Evolutionary conservation across 2,113 vertebrate species (phyloP).

Genomic region (Galbula dea): DNA sequence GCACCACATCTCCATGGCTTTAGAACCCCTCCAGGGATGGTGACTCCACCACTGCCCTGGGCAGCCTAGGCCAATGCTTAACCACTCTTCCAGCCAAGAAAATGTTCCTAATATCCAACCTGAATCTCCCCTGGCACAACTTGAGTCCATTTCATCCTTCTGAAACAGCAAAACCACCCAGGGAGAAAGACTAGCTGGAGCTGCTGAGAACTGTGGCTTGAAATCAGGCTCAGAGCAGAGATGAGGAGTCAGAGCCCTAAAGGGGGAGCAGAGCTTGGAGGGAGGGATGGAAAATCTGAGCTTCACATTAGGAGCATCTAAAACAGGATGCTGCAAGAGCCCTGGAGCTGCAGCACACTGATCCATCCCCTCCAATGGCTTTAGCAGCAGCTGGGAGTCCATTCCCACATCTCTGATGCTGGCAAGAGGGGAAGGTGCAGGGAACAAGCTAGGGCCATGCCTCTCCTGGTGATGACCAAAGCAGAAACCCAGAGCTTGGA

Average conservation of each 20-base stretch:
- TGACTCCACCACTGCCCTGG: too few species aligned
- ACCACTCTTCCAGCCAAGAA: too few species aligned
- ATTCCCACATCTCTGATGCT: neutral
- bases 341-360: neutral
- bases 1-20: too few species aligned
- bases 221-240: rapidly evolving
- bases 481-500: neutral
- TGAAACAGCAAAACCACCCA: neutral
- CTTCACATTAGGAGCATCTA: neutral
- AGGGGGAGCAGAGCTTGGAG: neutral
- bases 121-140: too few species aligned
- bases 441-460: rapidly evolving
- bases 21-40: too few species aligned
- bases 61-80: too few species aligned
- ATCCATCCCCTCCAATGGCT: neutral
- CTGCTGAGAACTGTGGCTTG: neutral
- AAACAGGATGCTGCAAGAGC: neutral
- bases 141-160: too few species aligned
- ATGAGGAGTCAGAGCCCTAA: neutral
- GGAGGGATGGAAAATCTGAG: neutral
- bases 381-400: rapidly evolving
- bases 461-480: neutral
- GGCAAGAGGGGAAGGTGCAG: neutral
- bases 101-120: too few species aligned
- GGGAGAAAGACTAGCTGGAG: neutral